Percentiles rank a stretch among this genome's conserved stretches.
These are phyloP conservation scores for Rhizoglyphus robini DNA, from an alignment of 1,140 invertebrate species.

Conservation along the genomic window DNA sequence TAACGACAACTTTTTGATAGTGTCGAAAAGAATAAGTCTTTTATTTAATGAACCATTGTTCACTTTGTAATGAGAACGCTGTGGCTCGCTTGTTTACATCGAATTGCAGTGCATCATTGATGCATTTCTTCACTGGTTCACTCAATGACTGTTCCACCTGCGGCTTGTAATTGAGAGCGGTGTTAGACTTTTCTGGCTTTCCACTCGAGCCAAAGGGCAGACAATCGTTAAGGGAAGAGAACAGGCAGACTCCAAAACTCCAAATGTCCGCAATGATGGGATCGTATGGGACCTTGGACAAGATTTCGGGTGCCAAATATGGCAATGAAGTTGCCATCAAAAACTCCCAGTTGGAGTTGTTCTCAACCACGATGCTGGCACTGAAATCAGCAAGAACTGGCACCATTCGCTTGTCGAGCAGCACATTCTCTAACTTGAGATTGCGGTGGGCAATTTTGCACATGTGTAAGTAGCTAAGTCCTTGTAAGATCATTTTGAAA, in stretches of 20 bases:
- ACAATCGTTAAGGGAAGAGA: slow-evolving; percentile 27
- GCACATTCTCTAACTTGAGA: slow-evolving; percentile 22
- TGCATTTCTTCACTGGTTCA: background rate
- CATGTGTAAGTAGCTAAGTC: background rate
- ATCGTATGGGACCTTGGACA: slow-evolving; percentile 26
- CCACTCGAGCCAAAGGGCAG: slow-evolving; percentile 35
- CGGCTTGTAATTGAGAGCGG: slow-evolving; percentile 33
- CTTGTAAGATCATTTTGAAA: background rate
- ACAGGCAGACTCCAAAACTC: slow-evolving; percentile 30
- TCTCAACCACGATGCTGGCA: slow-evolving; percentile 9
- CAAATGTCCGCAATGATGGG: slow-evolving; percentile 29
- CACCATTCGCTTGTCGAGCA: slow-evolving; percentile 9
- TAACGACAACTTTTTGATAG: background rate
- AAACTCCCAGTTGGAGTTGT: background rate
- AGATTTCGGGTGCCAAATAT: slow-evolving; percentile 31
- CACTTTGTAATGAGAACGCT: background rate
- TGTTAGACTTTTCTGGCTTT: slow-evolving; percentile 31
- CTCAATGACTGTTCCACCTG: background rate
- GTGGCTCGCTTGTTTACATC: slow-evolving; percentile 4
- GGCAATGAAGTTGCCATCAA: slow-evolving; percentile 18
- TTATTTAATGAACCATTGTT: slow-evolving; percentile 13
- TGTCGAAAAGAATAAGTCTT: background rate
- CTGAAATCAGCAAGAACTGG: slow-evolving; percentile 23
- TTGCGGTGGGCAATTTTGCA: slow-evolving; percentile 16
- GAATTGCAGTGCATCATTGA: background rate